Percentiles rank a stretch among this genome's conserved stretches.
phyloP scores from a whole-genome alignment of 2,797 vertebrate genomes.

The Leptodactylus fallax region DNA sequence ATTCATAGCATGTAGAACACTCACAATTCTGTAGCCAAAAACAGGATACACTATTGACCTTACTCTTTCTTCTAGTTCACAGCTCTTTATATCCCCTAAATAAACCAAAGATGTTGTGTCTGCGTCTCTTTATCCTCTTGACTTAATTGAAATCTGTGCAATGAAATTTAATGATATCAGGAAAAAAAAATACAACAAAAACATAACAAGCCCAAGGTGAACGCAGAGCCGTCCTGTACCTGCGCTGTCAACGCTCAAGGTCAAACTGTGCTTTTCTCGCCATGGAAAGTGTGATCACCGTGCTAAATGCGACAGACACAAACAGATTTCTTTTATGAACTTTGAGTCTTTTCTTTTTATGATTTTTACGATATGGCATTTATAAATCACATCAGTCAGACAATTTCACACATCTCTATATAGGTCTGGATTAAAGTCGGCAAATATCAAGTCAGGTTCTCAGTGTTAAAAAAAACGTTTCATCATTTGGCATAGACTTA shows the following conservation, averaged over 20 bases:
- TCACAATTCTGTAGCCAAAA: neutral
- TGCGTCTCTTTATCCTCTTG: neutral
- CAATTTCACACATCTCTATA: no score
- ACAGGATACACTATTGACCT: neutral
- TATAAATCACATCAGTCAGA: no score
- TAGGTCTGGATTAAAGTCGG: no score
- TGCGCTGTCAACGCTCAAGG: neutral
- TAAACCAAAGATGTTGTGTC: neutral
- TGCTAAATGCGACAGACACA: neutral
- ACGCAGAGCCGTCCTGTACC: neutral
- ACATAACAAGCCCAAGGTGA: neutral
- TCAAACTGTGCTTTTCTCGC: neutral
- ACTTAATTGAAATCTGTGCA: neutral
- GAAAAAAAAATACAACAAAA: neutral
- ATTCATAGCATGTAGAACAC: neutral
- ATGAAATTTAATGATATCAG: neutral
- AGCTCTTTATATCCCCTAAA: neutral
- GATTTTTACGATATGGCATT: no score
- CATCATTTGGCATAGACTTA: no score
- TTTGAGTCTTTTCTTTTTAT: neutral
- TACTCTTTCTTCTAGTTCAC: neutral
- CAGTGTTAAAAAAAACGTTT: no score
- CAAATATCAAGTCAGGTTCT: no score
- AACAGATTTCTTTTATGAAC: neutral
- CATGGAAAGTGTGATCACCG: slow-evolving; percentile 4